Conservation (phyloP, 1,140 invertebrate species). For the Heliconius hewitsoni region DNA sequence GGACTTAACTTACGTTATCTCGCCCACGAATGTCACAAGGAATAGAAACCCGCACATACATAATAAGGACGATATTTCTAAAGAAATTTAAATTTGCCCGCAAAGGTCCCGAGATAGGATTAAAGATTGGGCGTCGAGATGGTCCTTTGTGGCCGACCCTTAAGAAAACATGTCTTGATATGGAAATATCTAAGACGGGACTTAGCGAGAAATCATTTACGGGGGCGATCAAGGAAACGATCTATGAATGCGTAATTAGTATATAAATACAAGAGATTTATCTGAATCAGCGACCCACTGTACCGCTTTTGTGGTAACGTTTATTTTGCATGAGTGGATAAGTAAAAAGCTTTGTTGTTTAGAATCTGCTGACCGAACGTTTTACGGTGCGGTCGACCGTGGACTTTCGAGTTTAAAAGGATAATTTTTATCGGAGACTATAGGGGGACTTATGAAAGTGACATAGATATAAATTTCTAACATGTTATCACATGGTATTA, state of each 20-base stretch:
- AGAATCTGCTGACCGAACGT: conserved; percentile 56
- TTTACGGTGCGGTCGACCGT: conserved; percentile 65
- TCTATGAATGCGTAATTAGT: conserved; percentile 70
- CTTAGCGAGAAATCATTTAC: conserved; percentile 76
- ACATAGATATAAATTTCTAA: conserved; percentile 16
- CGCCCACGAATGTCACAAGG: conserved; percentile 75
- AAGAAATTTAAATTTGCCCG: conserved; percentile 81
- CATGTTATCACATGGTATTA: not conserved
- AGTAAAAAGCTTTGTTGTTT: conserved; percentile 65
- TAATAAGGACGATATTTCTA: conserved; percentile 81
- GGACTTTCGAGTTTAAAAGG: conserved; percentile 60
- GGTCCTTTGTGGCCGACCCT: conserved; percentile 79
- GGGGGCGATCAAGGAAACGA: conserved; percentile 67
- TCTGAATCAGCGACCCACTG: conserved; percentile 43
- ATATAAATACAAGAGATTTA: conserved; percentile 48
- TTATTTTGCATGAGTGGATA: conserved; percentile 63
- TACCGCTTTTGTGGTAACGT: conserved; percentile 55
- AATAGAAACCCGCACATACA: conserved; percentile 80
- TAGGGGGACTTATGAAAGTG: conserved; percentile 35
- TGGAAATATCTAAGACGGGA: conserved; percentile 76
- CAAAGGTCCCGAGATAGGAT: conserved; percentile 81
- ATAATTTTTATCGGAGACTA: conserved; percentile 66
- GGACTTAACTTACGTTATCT: conserved; percentile 81
- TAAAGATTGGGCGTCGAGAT: conserved; percentile 80
- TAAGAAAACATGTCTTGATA: conserved; percentile 81